Percentiles rank a stretch among this genome's conserved stretches.
Evolutionary conservation across 2,113 vertebrate genomes (phyloP).

Genomic region (Solea solea): DNA sequence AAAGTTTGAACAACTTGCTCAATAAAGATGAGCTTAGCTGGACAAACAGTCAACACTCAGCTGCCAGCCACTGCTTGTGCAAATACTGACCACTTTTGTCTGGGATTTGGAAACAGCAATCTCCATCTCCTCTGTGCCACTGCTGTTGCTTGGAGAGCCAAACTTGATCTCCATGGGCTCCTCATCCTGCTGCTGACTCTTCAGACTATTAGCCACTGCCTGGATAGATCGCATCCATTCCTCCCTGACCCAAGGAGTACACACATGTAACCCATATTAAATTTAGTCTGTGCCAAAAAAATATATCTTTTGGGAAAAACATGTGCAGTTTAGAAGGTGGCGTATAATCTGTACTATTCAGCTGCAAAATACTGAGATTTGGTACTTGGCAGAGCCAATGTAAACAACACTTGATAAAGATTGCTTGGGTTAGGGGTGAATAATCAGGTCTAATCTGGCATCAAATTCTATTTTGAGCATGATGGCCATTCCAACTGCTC

Average conservation of each 20-base stretch:
- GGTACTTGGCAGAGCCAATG: constrained; percentile 46
- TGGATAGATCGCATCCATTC: constrained; percentile 95
- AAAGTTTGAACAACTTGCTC: constrained; percentile 63
- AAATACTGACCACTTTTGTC: constrained; percentile 89
- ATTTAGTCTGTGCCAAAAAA: constrained; percentile 1
- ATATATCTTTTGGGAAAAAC: constrained; percentile 19
- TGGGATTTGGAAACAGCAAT: constrained; percentile 86
- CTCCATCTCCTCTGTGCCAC: constrained; percentile 88
- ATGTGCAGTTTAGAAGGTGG: constrained; percentile 26
- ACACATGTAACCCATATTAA: constrained; percentile 26
- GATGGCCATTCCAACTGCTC: constrained; percentile 24
- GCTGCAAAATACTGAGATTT: constrained; percentile 51
- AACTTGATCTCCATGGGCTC: constrained; percentile 89
- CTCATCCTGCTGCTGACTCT: constrained; percentile 85
- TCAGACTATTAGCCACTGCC: constrained; percentile 91
- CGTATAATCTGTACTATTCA: constrained; percentile 45
- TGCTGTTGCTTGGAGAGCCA: constrained; percentile 85
- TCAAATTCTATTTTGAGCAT: constrained; percentile 40
- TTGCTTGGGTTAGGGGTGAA: constrained; percentile 48
- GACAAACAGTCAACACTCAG: constrained; percentile 41
- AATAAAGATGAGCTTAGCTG: constrained; percentile 53
- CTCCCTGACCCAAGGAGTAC: constrained; percentile 79
- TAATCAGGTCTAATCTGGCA: constrained; percentile 51
- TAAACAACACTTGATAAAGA: constrained; percentile 45
- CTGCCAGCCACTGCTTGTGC: constrained; percentile 52